A percentile compares a stretch with the other conserved stretches of the same genome.
Evolutionary conservation across 2,113 vertebrate species (phyloP).

Genomic region (Eonycteris spelaea): DNA sequence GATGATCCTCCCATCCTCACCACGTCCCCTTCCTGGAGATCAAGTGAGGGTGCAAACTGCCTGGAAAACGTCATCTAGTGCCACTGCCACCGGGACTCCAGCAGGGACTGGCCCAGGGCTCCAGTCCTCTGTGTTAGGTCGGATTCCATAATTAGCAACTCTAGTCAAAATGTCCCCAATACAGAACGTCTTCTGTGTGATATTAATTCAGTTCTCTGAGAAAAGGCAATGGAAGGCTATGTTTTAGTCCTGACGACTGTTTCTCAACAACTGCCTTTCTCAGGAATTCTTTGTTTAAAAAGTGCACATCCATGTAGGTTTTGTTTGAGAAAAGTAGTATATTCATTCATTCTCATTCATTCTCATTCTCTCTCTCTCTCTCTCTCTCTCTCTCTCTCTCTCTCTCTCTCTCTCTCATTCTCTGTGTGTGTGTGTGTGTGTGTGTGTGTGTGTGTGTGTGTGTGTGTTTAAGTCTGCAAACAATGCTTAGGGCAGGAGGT

Average conservation of each 20-base stretch:
- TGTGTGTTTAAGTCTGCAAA: not conserved
- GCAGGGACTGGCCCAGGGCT: not conserved
- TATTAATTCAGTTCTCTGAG: not conserved
- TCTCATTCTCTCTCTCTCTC: too few relatives aligned
- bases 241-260: not conserved
- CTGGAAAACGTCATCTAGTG: too few relatives aligned
- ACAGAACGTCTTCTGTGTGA: not conserved
- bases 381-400: too few relatives aligned
- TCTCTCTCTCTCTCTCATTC: too few relatives aligned
- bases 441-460: too few relatives aligned
- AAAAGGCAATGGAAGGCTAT: not conserved
- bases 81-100: not conserved
- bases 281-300: not conserved
- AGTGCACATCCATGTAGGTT: not conserved
- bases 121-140: not conserved
- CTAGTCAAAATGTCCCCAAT: not conserved
- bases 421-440: too few relatives aligned
- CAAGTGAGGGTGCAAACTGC: too few relatives aligned
- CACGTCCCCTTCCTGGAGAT: not conserved
- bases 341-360: too few relatives aligned
- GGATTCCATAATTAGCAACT: not conserved
- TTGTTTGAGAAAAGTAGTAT: not conserved
- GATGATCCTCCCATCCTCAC: not conserved
- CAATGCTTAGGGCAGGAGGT: not conserved
- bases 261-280: not conserved